phyloP scores from a whole-genome alignment of 1,140 invertebrate genomes.

The Monochamus saltuarius region DNA sequence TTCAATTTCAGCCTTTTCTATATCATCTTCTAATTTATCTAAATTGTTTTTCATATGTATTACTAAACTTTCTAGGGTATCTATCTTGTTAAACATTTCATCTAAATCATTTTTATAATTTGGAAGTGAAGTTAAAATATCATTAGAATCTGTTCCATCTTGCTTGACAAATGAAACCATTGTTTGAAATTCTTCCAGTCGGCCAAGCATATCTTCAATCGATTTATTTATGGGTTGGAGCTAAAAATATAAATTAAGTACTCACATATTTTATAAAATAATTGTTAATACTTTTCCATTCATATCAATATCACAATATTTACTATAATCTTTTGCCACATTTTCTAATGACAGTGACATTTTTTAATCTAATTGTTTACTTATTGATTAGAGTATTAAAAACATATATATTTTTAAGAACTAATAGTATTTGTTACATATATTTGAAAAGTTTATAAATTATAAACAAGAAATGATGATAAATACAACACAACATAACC shows the following conservation, averaged over 20 bases:
- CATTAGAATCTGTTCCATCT: conserved; percentile 43
- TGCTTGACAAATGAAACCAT: conserved; percentile 43
- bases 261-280: conserved; percentile 3
- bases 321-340: conserved; percentile 35
- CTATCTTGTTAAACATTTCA: conserved; percentile 43
- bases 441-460: too few species aligned
- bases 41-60: conserved; percentile 44
- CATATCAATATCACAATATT: conserved; percentile 31
- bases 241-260: conserved; percentile 35
- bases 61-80: conserved; percentile 45
- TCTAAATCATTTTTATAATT: conserved; percentile 41
- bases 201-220: conserved; percentile 47
- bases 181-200: conserved; percentile 52
- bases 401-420: too few species aligned
- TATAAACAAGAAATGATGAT: too few species aligned
- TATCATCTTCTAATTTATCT: conserved; percentile 42
- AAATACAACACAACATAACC: too few species aligned
- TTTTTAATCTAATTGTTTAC: too few species aligned
- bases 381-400: too few species aligned
- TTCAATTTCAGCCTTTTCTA: conserved; percentile 45
- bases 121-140: conserved; percentile 39
- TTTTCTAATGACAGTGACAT: conserved; percentile 6
- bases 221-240: conserved; percentile 44
- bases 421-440: too few species aligned
- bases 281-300: conserved; percentile 32